Base-by-base conservation (phyloP, 92 coral and sea anemone genomes). In the Epizoanthus rinbou region DNA sequence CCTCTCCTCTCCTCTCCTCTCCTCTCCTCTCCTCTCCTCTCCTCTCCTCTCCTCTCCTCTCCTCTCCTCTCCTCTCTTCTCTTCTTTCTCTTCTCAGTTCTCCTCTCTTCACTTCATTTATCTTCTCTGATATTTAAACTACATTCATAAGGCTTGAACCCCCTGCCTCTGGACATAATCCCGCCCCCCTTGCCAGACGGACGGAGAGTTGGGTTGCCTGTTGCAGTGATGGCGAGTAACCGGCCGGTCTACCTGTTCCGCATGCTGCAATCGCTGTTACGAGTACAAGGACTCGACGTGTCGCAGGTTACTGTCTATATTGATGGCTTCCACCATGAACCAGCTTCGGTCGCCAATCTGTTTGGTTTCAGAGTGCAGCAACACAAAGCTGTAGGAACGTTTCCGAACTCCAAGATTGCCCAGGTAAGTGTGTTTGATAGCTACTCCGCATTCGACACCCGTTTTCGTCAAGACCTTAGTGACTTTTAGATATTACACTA, bases 171-270 rank as follows among this genome's bases (percentile, higher is more conserved):
- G 50, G 75, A 82, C 22, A 33, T 54, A 22, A 24, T 23, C 23
- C 72, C 76, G 19, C 83, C 78, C 25, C 76, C 64, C 33, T 37
- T 87, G n/a, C 56, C 81, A 8, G 64, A 81, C 15, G 84, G 74
- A 21, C 50, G 60, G 16, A 80, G 25, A 16, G 64, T 81, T 53
- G 57, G 56, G 25, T 19, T 87, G 39, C 90, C 90, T 19, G 90
- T 87, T 47, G 90, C 90, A 3, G 68, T 87, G 10, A 64, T 87
- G 33, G 90, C 90, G 3, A 81, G 90, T 64, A 87, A 87, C 76
- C 81, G 90, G 50, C 90, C 90, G 3, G 63, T 73, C 53, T 87
- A 87, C 57, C 90, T 87, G 28, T 87, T 81, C 73, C 86, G 90
- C 56, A 80, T 60, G 69, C 60, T 87, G 8, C 86, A 85, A 8